Evolutionary conservation across 2,113 vertebrate genomes (phyloP).

Genomic region (Pteronura brasiliensis): DNA sequence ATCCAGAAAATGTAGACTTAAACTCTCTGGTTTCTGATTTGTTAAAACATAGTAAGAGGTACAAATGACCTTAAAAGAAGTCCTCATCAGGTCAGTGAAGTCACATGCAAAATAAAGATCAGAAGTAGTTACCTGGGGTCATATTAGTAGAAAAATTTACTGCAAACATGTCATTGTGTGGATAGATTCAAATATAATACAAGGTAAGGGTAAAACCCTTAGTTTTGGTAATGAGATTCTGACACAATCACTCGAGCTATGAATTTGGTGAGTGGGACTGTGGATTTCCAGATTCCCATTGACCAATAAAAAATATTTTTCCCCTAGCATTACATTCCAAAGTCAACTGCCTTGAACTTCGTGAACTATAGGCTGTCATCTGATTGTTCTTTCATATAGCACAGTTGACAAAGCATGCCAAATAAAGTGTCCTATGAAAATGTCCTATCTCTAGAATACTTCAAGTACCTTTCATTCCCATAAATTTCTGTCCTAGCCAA

Average conservation of each 20-base stretch:
- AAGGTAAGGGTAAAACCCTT: background rate
- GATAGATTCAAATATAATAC: background rate
- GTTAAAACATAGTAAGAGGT: background rate
- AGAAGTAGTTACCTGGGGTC: background rate
- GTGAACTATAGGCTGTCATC: background rate
- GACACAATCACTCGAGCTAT: background rate
- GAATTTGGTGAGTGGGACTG: background rate
- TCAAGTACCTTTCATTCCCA: background rate
- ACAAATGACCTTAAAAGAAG: background rate
- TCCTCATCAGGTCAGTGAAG: background rate
- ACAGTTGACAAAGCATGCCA: background rate
- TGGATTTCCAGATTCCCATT: background rate
- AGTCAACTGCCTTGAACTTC: background rate
- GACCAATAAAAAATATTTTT: background rate
- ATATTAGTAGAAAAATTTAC: background rate
- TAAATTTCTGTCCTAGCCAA: background rate
- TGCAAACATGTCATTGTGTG: background rate
- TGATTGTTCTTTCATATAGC: background rate
- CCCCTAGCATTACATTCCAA: background rate
- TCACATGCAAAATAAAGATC: background rate
- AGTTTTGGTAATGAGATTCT: background rate
- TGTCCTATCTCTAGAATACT: background rate
- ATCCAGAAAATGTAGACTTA: background rate
- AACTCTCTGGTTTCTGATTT: background rate
- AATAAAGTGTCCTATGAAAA: background rate